Evolutionary conservation across 2,113 vertebrate species (phyloP).

Genomic region (Cettia cetti): DNA sequence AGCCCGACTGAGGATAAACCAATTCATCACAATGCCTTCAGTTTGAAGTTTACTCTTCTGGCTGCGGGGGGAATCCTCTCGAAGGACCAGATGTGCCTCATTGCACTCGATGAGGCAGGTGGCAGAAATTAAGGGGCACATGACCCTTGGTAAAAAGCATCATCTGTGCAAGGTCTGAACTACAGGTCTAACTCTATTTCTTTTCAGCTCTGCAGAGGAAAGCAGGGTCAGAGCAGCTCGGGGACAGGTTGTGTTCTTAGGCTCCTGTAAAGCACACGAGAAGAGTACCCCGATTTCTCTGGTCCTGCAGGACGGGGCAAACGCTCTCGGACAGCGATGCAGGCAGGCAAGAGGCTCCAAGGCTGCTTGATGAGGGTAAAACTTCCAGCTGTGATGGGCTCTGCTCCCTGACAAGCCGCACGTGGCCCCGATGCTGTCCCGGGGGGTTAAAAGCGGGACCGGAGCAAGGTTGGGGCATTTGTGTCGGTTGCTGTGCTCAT

Average conservation of each 20-base stretch:
- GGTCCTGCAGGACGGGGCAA: rapidly evolving
- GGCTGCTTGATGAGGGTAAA: background rate
- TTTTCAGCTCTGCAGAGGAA: rapidly evolving
- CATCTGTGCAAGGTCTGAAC: background rate
- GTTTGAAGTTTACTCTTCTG: background rate
- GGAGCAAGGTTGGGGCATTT: rapidly evolving
- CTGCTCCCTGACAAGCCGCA: rapidly evolving
- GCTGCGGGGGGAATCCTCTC: background rate
- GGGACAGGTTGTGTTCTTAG: too few relatives aligned
- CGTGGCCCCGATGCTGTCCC: background rate
- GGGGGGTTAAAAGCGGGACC: rapidly evolving
- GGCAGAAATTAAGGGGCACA: background rate
- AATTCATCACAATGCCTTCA: background rate
- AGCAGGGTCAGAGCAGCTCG: background rate
- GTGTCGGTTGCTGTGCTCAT: rapidly evolving
- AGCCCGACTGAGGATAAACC: background rate
- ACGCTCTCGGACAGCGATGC: too few relatives aligned
- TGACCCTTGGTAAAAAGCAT: background rate
- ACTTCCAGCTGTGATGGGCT: background rate
- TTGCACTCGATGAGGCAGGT: background rate
- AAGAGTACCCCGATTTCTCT: rapidly evolving
- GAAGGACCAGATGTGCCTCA: background rate
- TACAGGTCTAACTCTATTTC: rapidly evolving
- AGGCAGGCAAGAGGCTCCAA: background rate
- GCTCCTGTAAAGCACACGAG: rapidly evolving